These are phyloP conservation scores for Phenganax subtilis DNA, from an alignment of 92 coral and sea anemone genomes.

Conservation along the genomic window DNA sequence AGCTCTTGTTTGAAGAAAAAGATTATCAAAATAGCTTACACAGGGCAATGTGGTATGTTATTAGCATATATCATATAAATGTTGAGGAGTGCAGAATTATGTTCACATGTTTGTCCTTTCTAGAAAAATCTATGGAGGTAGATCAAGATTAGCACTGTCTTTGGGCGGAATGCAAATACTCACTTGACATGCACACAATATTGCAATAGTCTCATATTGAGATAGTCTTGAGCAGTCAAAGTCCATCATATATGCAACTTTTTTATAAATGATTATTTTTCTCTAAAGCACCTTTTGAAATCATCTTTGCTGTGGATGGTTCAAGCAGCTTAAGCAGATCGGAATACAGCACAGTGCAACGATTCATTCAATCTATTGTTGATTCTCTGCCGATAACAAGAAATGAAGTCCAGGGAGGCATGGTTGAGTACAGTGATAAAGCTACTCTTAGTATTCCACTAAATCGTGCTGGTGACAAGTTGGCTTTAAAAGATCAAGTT, in stretches of 20 bases:
- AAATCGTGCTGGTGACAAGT: conserved; percentile 43
- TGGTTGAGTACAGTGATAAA: conserved; percentile 64
- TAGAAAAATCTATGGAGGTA: neutral
- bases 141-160: too few species aligned
- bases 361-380: conserved; percentile 57
- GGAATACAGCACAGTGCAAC: conserved; percentile 61
- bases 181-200: too few species aligned
- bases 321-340: conserved; percentile 54
- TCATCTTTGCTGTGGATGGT: conserved; percentile 58
- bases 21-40: conserved; percentile 47
- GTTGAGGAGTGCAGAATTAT: neutral
- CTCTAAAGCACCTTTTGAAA: conserved; percentile 34
- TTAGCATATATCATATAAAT: neutral
- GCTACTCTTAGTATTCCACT: conserved; percentile 56
- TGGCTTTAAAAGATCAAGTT: conserved; percentile 38
- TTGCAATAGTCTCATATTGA: too few species aligned
- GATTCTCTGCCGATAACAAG: conserved; percentile 63
- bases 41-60: conserved; percentile 77
- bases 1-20: conserved; percentile 56
- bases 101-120: neutral
- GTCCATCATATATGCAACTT: neutral
- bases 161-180: too few species aligned
- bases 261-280: neutral
- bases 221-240: too few species aligned
- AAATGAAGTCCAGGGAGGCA: conserved; percentile 71